Conservation (phyloP, 2,888 invertebrate species). For the Oxytorus armatus region DNA sequence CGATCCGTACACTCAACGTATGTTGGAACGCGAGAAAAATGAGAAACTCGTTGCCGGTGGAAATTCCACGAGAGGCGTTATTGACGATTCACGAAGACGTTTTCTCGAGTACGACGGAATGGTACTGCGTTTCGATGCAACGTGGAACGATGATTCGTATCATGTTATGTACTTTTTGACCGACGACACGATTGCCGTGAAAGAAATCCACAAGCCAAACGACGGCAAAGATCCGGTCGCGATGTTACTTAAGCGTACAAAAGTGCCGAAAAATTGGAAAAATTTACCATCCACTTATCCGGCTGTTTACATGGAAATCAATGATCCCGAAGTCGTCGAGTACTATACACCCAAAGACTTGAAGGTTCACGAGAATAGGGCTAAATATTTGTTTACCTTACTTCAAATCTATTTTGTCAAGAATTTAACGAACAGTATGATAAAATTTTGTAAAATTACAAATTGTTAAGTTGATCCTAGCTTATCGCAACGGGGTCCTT, state of each 20-base stretch:
- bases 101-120: slow-evolving; percentile 93
- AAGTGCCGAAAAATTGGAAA: slow-evolving; percentile 91
- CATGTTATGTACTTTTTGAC: slow-evolving; percentile 92
- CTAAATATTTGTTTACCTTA: too few relatives aligned
- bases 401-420: too few relatives aligned
- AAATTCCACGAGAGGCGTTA: slow-evolving; percentile 67
- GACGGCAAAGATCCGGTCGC: slow-evolving; percentile 92
- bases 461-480: too few relatives aligned
- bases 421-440: too few relatives aligned
- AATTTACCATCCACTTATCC: slow-evolving; percentile 88
- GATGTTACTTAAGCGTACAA: slow-evolving; percentile 90
- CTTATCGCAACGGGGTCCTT: too few relatives aligned
- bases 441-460: slow-evolving; percentile 3
- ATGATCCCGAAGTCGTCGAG: slow-evolving; percentile 90
- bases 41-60: slow-evolving; percentile 86
- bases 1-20: slow-evolving; percentile 88
- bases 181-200: slow-evolving; percentile 92
- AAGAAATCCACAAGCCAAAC: slow-evolving; percentile 90
- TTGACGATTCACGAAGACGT: slow-evolving; percentile 88
- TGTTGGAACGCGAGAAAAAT: slow-evolving; percentile 83
- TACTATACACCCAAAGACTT: slow-evolving; percentile 93
- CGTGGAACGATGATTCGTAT: slow-evolving; percentile 90
- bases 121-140: slow-evolving; percentile 90
- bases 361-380: too few relatives aligned
- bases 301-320: slow-evolving; percentile 88